Evolutionary conservation across 2,113 vertebrate genomes (phyloP).

Genomic region (Eudyptes chrysolophus): DNA sequence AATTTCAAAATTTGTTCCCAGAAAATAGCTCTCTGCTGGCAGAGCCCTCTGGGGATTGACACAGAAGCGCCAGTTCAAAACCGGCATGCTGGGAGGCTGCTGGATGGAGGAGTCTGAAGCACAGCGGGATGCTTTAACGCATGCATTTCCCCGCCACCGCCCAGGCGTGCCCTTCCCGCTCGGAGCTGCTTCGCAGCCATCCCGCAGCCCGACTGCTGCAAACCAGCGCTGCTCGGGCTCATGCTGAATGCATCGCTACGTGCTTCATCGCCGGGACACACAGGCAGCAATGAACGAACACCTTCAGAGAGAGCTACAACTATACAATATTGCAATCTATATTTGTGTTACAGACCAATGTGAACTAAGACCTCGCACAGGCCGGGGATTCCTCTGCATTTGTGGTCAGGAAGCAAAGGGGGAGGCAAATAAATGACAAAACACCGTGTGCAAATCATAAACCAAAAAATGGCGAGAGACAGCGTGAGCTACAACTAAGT

Average conservation of each 20-base stretch:
- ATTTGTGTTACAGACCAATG: accelerated
- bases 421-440: background rate
- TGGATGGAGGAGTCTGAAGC: background rate
- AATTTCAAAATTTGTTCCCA: background rate
- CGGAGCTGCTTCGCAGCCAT: accelerated
- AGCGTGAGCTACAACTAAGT: background rate
- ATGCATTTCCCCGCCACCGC: background rate
- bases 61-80: background rate
- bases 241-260: accelerated
- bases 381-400: background rate
- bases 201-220: background rate
- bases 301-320: background rate
- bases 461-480: background rate
- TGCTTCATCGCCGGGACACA: background rate
- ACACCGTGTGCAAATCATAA: background rate
- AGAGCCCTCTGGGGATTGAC: background rate
- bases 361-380: background rate
- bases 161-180: accelerated
- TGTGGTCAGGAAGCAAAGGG: background rate
- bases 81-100: background rate
- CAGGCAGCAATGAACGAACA: accelerated
- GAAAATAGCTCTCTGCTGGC: background rate
- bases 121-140: background rate
- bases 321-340: background rate
- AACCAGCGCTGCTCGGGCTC: background rate